Evolutionary conservation across 2,888 invertebrate genomes (phyloP), one percentile per base, ranked within the genome.

Genomic region (Papilio protenor): DNA sequence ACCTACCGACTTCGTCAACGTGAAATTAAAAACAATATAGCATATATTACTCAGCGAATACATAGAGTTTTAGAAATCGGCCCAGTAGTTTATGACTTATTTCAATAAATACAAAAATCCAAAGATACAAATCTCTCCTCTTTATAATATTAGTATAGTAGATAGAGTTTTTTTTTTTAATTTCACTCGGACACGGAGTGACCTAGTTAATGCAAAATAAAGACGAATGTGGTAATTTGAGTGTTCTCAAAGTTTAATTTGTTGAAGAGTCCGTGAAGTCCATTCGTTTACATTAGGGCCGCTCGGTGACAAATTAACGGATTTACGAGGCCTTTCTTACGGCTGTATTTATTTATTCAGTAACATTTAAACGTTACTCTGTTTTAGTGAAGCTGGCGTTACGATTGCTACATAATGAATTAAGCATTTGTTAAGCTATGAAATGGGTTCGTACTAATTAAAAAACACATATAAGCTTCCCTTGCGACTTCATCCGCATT

Each of bases 201-300:
- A 40, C 40, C 40, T 40, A 40, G 40, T 33, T 33, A 85, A 84
- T 84, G 82, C 83, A 84, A 93, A 94, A 94, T 94, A 87, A 91
- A 94, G 94, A 94, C 85, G 87, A 93, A 94, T 93, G 92, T 82
- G 87, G 83, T 87, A 92, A 91, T 89, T 93, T 92, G 90, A 91
- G 93, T 93, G 92, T 88, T 88, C 88, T 82, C 87, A 82, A 87
- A 90, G 91, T 92, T 93, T 94, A 93, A 93, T 94, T 93, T 91
- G 84, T 88, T 87, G 82, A 84, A 85, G 84, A 84, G 85, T 89
- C 91, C 87, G 85, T 33, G 69, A 73, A 73, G 87, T 85, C 90
- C 92, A 93, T 94, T 93, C 87, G 87, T 94, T 88, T 89, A 88
- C 88, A 92, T 94, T 93, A 93, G 89, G 79, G 83, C 76, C 76